A percentile compares a stretch with the other conserved stretches of the same genome.
These are phyloP conservation scores for Sipha maydis DNA, from an alignment of 2,888 invertebrate genomes.

Conservation along the genomic window DNA sequence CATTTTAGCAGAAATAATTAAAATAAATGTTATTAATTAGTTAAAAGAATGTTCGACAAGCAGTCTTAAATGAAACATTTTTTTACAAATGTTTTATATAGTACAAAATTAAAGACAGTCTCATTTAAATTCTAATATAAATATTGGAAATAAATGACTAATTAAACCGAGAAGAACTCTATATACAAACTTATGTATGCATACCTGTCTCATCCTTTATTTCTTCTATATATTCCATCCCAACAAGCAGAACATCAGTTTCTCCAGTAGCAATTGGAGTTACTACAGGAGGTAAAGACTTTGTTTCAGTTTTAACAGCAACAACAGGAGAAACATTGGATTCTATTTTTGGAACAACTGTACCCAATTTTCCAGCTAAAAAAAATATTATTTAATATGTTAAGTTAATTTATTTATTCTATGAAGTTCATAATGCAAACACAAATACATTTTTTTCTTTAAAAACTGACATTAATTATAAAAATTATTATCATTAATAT, in stretches of 20 bases:
- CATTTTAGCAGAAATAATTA: too few relatives aligned
- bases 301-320: constrained; percentile 41
- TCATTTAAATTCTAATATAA: background rate
- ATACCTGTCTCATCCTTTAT: constrained; percentile 93
- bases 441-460: background rate
- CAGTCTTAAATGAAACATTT: too few relatives aligned
- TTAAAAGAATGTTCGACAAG: too few relatives aligned
- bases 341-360: constrained; percentile 41
- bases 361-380: constrained; percentile 55
- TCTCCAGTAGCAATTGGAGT: constrained; percentile 67
- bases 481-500: background rate
- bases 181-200: constrained; percentile 63
- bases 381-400: background rate
- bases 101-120: background rate
- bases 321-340: constrained; percentile 20
- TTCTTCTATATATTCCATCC: constrained; percentile 97
- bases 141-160: background rate
- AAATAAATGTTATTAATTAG: too few relatives aligned
- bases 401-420: background rate
- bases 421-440: background rate
- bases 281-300: constrained; percentile 35
- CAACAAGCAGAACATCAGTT: constrained; percentile 90
- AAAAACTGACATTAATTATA: background rate
- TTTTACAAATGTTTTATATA: too few relatives aligned
- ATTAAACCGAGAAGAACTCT: background rate